A percentile compares a stretch with the other conserved stretches of the same genome.
Conservation (phyloP, 2,113 vertebrate genomes). For the Nettapus auritus region DNA sequence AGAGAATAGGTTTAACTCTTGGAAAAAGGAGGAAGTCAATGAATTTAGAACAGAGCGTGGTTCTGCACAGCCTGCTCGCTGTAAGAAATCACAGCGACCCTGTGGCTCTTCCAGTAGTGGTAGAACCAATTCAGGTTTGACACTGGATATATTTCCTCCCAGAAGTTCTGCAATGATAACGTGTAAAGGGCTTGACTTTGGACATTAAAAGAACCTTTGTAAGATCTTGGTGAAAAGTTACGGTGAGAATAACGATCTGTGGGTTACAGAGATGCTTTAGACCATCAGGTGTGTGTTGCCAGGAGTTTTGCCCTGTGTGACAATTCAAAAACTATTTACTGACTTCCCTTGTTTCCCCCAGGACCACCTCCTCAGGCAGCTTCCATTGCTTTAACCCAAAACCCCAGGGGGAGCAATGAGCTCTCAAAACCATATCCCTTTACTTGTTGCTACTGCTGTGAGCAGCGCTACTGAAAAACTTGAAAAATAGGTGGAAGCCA, state of each 20-base stretch:
- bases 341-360: neutral
- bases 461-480: neutral
- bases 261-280: neutral
- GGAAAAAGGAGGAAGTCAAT: neutral
- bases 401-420: neutral
- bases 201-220: too few species aligned
- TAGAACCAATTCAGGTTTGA: neutral
- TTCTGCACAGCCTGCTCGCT: neutral
- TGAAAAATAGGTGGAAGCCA: neutral
- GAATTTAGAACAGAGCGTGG: rapidly evolving
- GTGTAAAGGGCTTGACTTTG: neutral
- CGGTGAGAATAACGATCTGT: rapidly evolving
- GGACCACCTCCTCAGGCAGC: neutral
- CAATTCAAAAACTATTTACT: neutral
- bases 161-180: neutral
- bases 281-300: neutral
- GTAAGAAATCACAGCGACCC: rapidly evolving
- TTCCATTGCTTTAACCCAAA: neutral
- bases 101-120: too few species aligned
- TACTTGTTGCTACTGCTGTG: neutral
- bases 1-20: neutral
- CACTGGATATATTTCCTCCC: neutral
- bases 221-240: neutral
- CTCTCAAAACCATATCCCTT: neutral
- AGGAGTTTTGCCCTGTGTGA: neutral